These are phyloP conservation scores for Megalops cyprinoides DNA, from an alignment of 2,797 vertebrate genomes.

Conservation along the genomic window DNA sequence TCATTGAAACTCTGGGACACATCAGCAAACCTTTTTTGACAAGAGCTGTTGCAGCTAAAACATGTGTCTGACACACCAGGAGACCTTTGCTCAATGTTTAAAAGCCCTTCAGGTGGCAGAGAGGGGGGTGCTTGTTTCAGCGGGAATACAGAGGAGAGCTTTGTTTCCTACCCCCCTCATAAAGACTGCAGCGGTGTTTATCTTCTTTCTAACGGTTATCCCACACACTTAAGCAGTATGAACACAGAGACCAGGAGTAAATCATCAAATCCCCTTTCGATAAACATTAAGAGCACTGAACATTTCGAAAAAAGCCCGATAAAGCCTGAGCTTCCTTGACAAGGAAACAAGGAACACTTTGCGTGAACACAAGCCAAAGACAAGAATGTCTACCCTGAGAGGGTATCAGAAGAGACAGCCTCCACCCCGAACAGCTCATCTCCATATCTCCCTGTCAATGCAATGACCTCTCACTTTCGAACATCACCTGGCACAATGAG, in stretches of 20 bases:
- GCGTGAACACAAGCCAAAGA: conserved; percentile 4
- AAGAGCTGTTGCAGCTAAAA: conserved; percentile 3
- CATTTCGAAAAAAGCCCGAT: not conserved
- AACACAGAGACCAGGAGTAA: conserved; percentile 2
- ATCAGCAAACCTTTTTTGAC: not conserved
- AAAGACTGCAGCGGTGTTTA: not conserved
- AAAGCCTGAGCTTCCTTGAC: conserved; percentile 3
- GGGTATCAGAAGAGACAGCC: not conserved
- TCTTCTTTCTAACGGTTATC: not conserved
- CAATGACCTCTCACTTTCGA: conserved; percentile 5
- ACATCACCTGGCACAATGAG: conserved; percentile 5
- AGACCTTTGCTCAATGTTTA: conserved; percentile 26
- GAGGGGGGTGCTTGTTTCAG: not conserved
- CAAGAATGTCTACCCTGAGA: not conserved
- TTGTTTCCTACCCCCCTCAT: not conserved
- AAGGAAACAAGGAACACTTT: conserved; percentile 6
- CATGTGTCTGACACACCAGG: conserved; percentile 8
- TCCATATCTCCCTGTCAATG: not conserved
- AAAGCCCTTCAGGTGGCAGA: conserved; percentile 28
- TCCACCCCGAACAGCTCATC: not conserved
- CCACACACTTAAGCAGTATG: conserved; percentile 9
- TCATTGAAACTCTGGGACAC: not conserved
- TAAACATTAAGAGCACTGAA: not conserved
- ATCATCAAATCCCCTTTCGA: not conserved
- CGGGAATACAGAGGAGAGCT: not conserved